A percentile compares a stretch with the other conserved stretches of the same genome.
Conservation (phyloP, 2,113 vertebrate species). For the Phasianus colchicus region DNA sequence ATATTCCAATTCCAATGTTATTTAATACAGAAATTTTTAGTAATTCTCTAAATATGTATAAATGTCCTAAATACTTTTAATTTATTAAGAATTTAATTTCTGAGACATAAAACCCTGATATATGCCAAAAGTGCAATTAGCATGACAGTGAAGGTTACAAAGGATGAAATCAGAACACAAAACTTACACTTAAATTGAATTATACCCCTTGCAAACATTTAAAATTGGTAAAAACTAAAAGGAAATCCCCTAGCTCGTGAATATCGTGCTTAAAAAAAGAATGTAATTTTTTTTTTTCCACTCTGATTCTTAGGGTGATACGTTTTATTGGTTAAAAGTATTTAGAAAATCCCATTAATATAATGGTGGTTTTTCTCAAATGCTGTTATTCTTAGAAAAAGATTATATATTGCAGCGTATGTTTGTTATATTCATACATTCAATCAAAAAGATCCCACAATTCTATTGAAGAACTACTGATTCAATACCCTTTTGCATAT, state of each 20-base stretch:
- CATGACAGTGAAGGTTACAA: neutral
- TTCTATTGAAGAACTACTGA: neutral
- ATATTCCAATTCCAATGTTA: constrained; percentile 4
- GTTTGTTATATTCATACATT: rapidly evolving
- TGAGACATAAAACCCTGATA: neutral
- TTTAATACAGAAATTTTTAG: constrained; percentile 10
- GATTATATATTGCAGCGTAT: neutral
- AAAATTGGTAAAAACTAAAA: neutral
- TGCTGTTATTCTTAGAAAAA: neutral
- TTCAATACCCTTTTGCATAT: neutral
- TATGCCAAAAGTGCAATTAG: neutral
- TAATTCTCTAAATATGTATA: neutral
- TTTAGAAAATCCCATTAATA: neutral
- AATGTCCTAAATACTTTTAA: neutral
- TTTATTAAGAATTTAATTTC: neutral
- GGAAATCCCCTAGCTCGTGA: neutral
- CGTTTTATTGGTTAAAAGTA: neutral
- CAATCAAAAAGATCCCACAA: neutral
- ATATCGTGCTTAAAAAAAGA: neutral
- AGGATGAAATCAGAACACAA: neutral
- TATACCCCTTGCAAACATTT: neutral
- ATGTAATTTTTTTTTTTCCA: neutral
- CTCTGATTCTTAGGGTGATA: neutral
- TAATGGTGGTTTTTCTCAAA: neutral
- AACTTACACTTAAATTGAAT: neutral